These are phyloP conservation scores for Eulemur macaco DNA, from an alignment of 2,113 vertebrate genomes.

Conservation along the genomic window DNA sequence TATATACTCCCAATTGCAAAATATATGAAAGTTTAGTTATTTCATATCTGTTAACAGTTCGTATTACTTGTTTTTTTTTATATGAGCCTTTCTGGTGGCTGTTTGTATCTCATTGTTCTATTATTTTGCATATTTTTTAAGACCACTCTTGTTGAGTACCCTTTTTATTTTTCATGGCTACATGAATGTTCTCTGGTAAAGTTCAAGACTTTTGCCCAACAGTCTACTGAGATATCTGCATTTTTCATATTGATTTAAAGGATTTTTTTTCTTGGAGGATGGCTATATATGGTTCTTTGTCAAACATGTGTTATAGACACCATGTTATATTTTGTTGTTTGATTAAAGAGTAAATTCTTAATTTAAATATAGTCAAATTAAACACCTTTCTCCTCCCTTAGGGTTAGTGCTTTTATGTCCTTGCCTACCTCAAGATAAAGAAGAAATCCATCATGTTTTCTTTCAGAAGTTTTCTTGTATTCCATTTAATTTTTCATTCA, in stretches of 20 bases:
- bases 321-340: neutral
- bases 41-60: neutral
- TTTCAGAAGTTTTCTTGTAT: neutral
- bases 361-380: neutral
- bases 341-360: neutral
- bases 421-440: neutral
- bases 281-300: neutral
- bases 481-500: neutral
- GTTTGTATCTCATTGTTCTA: neutral
- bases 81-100: neutral
- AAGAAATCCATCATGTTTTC: neutral
- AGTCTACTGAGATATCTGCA: neutral
- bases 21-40: neutral
- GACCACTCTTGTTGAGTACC: neutral
- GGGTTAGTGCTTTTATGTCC: neutral
- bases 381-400: neutral
- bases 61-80: neutral
- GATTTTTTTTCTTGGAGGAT: neutral
- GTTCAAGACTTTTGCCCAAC: neutral
- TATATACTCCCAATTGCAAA: neutral
- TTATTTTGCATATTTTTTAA: neutral
- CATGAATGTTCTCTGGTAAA: neutral
- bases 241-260: neutral
- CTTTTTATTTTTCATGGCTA: neutral
- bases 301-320: neutral